Base-by-base conservation (phyloP, 2,797 vertebrate genomes). In the Oreonectes daqikongensis region DNA sequence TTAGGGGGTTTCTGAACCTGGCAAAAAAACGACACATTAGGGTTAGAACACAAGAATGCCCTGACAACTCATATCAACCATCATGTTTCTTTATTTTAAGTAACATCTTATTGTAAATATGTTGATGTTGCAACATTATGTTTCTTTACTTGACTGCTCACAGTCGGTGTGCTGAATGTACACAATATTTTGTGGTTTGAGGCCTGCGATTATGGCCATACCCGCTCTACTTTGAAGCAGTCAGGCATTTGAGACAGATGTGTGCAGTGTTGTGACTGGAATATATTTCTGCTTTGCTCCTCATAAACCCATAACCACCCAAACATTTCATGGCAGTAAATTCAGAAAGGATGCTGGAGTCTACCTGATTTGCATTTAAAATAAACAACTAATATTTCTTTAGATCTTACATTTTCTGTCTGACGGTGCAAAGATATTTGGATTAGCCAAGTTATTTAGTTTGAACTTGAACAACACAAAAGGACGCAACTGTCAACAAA, bases 401-500 rank as follows among this genome's bases (percentile, higher is more conserved):
- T 17, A 38, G 12, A 7, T n/a, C 60, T 24, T 26, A 68, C 44
- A 44, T 35, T 83, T 38, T 65, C 57, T 57, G 15, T 64, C 48
- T 65, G 48, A 65, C 6, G 30, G 48, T 46, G 14, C 30, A 65
- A 6, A 42, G 26, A 67, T 79, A 35, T 76, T 68, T 79, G 65
- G 55, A 72, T 59, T 69, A 61, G 26, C 5, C n/a, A 28, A 75
- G 68, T 76, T 75, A 81, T 77, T 76, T 50, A 20, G 35, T 76
- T 84, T 90, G 85, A 91, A 89, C 87, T 85, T 86, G 83, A 89
- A 50, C 53, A 87, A 64, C 77, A 82, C 57, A n/a, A 85, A 86
- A 89, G 83, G 81, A 85, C 82, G 73, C 84, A 84, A 63, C 48
- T 86, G 89, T 81, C 77, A 72, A 69, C 80, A 69, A 59, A 70